Evolutionary conservation across 2,113 vertebrate species (phyloP).

Genomic region (Vulpes ferrilata): DNA sequence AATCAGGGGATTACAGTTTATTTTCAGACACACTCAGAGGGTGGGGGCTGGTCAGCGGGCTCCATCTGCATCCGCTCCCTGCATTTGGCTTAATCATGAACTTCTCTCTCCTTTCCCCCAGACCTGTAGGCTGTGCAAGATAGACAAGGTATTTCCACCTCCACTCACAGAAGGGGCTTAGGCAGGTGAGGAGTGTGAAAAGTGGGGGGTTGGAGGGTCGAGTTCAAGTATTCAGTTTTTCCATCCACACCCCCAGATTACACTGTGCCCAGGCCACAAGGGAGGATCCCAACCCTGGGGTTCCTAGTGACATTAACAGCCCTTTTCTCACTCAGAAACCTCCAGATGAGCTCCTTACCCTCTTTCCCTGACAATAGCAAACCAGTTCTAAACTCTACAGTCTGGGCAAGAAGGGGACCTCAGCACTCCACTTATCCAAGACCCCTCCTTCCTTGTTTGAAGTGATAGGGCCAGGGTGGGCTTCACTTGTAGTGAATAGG

Average conservation of each 20-base stretch:
- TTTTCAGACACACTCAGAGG: slow-evolving; percentile 62
- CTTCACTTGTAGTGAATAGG: neutral
- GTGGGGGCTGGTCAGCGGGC: neutral
- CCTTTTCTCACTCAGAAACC: neutral
- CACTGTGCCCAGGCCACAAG: slow-evolving; percentile 47
- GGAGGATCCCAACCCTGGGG: neutral
- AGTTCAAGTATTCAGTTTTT: slow-evolving; percentile 77
- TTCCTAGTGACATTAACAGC: neutral
- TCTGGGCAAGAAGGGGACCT: too few species aligned
- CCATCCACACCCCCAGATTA: neutral
- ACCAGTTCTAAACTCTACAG: neutral
- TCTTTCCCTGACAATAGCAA: neutral
- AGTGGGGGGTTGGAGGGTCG: neutral
- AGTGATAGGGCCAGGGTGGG: neutral
- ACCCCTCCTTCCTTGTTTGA: neutral
- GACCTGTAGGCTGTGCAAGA: neutral
- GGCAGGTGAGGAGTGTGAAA: neutral
- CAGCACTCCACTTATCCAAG: neutral
- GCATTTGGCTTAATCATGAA: slow-evolving; percentile 62
- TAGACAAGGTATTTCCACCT: neutral
- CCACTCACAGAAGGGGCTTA: neutral
- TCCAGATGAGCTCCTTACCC: neutral
- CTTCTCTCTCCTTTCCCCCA: neutral
- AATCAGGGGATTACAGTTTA: slow-evolving; percentile 72
- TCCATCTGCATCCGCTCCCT: neutral